phyloP scores from a whole-genome alignment of 2,888 invertebrate genomes.

The Coecobrya sp. region DNA sequence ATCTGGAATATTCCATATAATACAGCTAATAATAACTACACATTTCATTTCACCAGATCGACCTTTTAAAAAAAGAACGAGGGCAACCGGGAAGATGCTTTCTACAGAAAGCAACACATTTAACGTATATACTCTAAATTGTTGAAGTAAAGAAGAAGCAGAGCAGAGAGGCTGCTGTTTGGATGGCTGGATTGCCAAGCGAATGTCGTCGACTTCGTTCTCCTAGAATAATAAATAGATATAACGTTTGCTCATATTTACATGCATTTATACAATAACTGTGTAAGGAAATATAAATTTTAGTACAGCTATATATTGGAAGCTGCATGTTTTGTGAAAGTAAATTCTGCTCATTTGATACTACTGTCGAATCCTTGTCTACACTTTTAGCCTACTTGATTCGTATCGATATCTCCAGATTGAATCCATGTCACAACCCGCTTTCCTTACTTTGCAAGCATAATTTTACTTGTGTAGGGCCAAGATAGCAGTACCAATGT shows the following conservation, averaged over 20 bases:
- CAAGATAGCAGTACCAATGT: not conserved
- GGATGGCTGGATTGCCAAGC: constrained; percentile 13
- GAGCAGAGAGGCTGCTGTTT: not conserved
- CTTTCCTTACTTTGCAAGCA: constrained; percentile 52
- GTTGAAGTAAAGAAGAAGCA: not conserved
- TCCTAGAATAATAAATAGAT: constrained; percentile 12
- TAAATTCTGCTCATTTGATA: not conserved
- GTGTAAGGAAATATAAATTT: not conserved
- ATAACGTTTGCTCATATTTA: constrained; percentile 38
- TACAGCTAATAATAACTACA: constrained; percentile 59
- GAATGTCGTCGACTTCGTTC: constrained; percentile 12
- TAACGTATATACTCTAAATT: not conserved
- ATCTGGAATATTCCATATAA: constrained; percentile 57
- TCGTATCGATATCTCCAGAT: not conserved
- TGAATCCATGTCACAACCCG: constrained; percentile 52
- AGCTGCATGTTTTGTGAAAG: not conserved
- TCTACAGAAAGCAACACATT: not conserved
- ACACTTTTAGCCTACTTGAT: not conserved
- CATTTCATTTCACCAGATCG: constrained; percentile 61
- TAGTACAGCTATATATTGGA: not conserved
- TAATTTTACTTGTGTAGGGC: constrained; percentile 38
- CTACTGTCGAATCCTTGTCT: not conserved
- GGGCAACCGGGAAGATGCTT: constrained; percentile 45
- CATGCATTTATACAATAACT: not conserved
- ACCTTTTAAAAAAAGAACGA: constrained; percentile 61